phyloP scores from a whole-genome alignment of 2,113 vertebrate genomes.

The Heteronetta atricapilla region DNA sequence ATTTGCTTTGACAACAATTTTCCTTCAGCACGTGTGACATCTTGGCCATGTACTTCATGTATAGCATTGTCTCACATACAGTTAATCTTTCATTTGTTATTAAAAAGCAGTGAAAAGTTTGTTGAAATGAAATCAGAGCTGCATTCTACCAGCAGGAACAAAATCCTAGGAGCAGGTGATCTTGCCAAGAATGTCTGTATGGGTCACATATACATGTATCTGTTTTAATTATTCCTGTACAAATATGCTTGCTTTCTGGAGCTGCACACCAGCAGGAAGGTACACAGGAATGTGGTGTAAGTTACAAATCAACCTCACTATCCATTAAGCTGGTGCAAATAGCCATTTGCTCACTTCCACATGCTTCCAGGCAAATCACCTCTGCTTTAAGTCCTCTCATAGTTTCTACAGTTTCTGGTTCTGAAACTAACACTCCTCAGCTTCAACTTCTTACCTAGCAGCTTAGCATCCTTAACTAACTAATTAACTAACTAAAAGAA shows the following conservation, averaged over 20 bases:
- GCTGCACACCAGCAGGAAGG: background rate
- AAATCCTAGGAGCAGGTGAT: background rate
- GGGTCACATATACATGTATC: background rate
- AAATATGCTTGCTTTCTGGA: background rate
- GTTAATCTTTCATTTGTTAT: background rate
- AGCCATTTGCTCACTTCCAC: background rate
- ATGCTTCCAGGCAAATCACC: background rate
- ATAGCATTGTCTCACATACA: background rate
- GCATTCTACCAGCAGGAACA: background rate
- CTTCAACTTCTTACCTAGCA: background rate
- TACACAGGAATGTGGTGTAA: background rate
- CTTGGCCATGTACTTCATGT: background rate
- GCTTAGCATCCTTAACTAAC: background rate
- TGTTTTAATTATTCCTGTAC: background rate
- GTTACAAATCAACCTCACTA: slow-evolving; percentile 9
- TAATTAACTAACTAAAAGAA: background rate
- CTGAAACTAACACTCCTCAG: background rate
- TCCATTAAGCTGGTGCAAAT: background rate
- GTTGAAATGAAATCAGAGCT: slow-evolving; percentile 31
- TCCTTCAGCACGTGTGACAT: background rate
- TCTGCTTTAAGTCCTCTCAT: background rate
- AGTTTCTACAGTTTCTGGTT: background rate
- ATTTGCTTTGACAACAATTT: slow-evolving; percentile 52
- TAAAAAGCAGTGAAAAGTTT: slow-evolving; percentile 24
- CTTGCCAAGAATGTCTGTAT: background rate